Conservation (phyloP, 1,140 invertebrate species). For the Arctopsyche grandis region DNA sequence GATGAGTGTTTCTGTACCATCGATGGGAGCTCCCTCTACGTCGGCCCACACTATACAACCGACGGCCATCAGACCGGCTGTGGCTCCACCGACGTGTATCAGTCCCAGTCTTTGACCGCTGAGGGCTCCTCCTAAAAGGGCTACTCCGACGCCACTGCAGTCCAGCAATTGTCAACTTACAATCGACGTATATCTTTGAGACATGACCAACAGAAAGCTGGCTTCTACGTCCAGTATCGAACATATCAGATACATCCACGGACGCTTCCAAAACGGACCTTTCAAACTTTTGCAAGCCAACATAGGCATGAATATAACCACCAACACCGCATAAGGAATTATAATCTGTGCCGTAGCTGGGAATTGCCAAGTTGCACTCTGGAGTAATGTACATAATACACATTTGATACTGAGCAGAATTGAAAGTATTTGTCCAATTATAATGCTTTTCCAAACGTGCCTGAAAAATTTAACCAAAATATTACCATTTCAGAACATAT, state of each 20-base stretch:
- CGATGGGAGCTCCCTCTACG: constrained; percentile 75
- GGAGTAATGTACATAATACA: constrained; percentile 78
- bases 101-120: constrained; percentile 74
- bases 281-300: constrained; percentile 73
- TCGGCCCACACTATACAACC: constrained; percentile 87
- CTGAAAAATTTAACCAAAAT: constrained; percentile 62
- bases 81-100: constrained; percentile 82
- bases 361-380: constrained; percentile 73
- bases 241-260: constrained; percentile 52
- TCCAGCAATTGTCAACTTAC: constrained; percentile 81
- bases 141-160: constrained; percentile 87
- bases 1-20: too few species aligned
- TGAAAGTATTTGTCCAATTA: constrained; percentile 81
- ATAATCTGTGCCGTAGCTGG: constrained; percentile 83
- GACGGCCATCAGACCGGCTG: constrained; percentile 83
- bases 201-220: constrained; percentile 62
- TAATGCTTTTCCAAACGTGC: constrained; percentile 79
- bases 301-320: constrained; percentile 79
- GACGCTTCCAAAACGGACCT: constrained; percentile 53
- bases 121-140: constrained; percentile 77
- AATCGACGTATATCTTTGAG: constrained; percentile 64
- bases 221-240: constrained; percentile 72
- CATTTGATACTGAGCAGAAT: constrained; percentile 80
- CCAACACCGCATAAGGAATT: constrained; percentile 81
- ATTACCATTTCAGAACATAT: neutral